Evolutionary conservation across 2,797 vertebrate species (phyloP).

Genomic region (Smutsia temminckii): DNA sequence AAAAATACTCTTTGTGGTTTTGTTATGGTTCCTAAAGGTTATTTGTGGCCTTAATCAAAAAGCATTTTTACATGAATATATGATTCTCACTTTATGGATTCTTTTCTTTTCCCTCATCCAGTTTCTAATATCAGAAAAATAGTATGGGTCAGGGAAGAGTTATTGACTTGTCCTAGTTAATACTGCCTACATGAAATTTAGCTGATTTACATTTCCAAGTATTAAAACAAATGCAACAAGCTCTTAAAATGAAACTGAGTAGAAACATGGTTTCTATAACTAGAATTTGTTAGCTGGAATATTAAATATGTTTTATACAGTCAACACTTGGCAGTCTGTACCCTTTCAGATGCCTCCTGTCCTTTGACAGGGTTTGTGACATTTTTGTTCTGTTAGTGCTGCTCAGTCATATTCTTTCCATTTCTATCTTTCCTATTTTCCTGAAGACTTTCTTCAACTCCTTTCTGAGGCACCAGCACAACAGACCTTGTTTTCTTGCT

Average conservation of each 20-base stretch:
- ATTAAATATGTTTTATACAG: background rate
- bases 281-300: background rate
- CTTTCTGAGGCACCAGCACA: constrained; percentile 11
- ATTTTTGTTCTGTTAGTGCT: background rate
- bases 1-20: background rate
- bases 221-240: background rate
- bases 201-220: constrained; percentile 35
- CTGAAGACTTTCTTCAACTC: background rate
- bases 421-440: constrained; percentile 5
- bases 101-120: background rate
- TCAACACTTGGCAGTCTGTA: background rate
- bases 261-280: background rate
- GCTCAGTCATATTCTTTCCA: background rate
- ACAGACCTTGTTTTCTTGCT: background rate
- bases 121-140: constrained; percentile 33
- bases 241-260: background rate
- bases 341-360: background rate
- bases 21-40: background rate
- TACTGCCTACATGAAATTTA: background rate
- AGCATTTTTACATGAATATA: background rate
- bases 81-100: background rate
- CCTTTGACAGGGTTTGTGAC: background rate
- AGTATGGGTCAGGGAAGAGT: background rate
- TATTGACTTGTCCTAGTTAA: background rate
- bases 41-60: constrained; percentile 22